Evolutionary conservation across 2,888 invertebrate genomes (phyloP).

Genomic region (Habroteleia sp.): DNA sequence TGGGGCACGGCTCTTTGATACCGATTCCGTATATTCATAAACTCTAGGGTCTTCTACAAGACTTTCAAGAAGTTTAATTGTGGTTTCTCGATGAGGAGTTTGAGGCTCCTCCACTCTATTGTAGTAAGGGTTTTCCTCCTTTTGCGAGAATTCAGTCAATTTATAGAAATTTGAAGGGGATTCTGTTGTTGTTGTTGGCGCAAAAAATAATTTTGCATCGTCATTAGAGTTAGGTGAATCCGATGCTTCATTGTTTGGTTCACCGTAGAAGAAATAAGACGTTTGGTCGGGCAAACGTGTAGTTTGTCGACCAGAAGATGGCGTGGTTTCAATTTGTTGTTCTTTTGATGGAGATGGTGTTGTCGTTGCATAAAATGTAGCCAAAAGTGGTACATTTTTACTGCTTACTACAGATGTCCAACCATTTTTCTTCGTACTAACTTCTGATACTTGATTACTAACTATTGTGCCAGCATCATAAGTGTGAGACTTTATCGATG

Average conservation of each 20-base stretch:
- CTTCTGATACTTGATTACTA: constrained; percentile 75
- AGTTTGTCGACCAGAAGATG: constrained; percentile 64
- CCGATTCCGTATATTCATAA: constrained; percentile 68
- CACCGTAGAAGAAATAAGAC: constrained; percentile 87
- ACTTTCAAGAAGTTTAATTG: constrained; percentile 72
- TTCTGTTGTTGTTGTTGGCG: constrained; percentile 70
- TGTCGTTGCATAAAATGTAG: constrained; percentile 84
- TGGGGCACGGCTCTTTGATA: constrained; percentile 20
- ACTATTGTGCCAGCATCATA: constrained; percentile 66
- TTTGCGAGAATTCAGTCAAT: constrained; percentile 59
- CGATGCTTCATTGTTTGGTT: constrained; percentile 76
- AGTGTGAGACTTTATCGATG: constrained; percentile 62
- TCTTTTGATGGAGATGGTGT: constrained; percentile 76
- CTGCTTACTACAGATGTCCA: constrained; percentile 82
- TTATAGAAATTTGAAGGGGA: constrained; percentile 67
- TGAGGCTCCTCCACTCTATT: constrained; percentile 65
- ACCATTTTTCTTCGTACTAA: constrained; percentile 76
- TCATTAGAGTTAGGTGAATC: constrained; percentile 18
- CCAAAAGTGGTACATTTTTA: constrained; percentile 84
- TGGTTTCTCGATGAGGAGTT: constrained; percentile 59
- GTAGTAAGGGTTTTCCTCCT: constrained; percentile 60
- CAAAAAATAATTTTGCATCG: constrained; percentile 64
- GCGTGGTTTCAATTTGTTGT: constrained; percentile 73
- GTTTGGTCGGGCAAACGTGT: constrained; percentile 76
- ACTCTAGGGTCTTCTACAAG: constrained; percentile 71